These are phyloP conservation scores for Lobophora halterata DNA, from an alignment of 2,888 invertebrate species.

Conservation along the genomic window DNA sequence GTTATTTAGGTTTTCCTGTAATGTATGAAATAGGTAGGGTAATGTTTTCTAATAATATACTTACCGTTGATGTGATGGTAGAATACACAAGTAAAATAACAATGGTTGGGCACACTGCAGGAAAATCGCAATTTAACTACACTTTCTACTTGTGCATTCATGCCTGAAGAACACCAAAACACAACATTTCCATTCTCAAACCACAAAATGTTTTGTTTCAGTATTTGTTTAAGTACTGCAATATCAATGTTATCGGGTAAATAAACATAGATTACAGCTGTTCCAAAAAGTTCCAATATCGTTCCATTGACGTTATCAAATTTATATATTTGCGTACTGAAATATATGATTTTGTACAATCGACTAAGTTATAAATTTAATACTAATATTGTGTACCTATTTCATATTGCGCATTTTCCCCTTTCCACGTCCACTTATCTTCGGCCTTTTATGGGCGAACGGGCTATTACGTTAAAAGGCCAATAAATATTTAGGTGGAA, in stretches of 20 bases:
- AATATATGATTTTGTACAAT: too few species aligned
- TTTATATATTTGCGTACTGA: too few species aligned
- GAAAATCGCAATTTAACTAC: slow-evolving; percentile 4
- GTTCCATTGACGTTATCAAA: too few species aligned
- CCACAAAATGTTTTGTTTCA: too few species aligned
- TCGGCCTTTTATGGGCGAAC: slow-evolving; percentile 5
- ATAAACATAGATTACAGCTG: background rate
- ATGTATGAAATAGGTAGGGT: too few species aligned
- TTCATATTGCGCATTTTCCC: background rate
- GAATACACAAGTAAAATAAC: slow-evolving; percentile 7
- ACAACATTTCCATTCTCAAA: background rate
- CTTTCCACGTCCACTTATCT: slow-evolving; percentile 4
- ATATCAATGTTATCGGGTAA: background rate
- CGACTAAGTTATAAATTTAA: too few species aligned
- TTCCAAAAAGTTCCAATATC: too few species aligned
- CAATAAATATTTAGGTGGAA: slow-evolving; percentile 19
- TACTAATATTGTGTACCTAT: too few species aligned
- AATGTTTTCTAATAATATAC: too few species aligned
- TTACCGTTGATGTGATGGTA: background rate
- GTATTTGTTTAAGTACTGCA: too few species aligned
- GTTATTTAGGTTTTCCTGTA: too few species aligned
- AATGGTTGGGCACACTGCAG: slow-evolving; percentile 2
- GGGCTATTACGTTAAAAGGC: slow-evolving; percentile 14
- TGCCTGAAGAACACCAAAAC: slow-evolving; percentile 5
- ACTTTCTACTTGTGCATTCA: slow-evolving; percentile 13